Percentiles rank a stretch among this genome's conserved stretches.
Conservation (phyloP, 2,797 vertebrate species). For the Eurystomus glaucurus region DNA sequence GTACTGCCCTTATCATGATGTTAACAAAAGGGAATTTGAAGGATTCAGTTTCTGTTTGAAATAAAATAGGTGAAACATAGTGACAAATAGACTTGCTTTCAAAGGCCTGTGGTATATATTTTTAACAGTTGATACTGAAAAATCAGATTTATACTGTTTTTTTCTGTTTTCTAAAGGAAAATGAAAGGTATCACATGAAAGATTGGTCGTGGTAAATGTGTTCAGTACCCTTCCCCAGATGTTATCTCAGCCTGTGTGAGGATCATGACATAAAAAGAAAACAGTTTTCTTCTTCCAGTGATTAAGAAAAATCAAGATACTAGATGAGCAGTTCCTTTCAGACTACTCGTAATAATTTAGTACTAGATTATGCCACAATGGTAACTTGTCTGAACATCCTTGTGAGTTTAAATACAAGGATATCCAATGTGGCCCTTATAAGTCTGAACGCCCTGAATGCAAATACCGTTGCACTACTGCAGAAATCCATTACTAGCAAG, state of each 20-base stretch:
- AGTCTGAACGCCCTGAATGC: background rate
- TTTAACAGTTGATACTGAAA: background rate
- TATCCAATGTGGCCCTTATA: fast-evolving
- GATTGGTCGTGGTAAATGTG: background rate
- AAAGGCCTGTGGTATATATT: background rate
- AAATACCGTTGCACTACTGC: background rate
- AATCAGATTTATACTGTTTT: background rate
- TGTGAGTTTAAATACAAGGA: background rate
- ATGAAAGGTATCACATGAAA: background rate
- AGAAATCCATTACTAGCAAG: background rate
- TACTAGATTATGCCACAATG: background rate
- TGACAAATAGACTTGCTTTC: background rate
- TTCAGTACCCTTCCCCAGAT: background rate
- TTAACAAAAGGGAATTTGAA: conserved; percentile 25
- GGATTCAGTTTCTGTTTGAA: background rate
- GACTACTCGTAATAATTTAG: background rate
- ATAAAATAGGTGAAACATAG: conserved; percentile 12
- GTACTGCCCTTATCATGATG: background rate
- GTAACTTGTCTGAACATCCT: background rate
- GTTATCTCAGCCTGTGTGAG: background rate
- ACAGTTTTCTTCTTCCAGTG: background rate
- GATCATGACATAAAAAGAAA: background rate
- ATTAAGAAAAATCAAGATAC: conserved; percentile 13
- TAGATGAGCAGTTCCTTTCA: background rate
- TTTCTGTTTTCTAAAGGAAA: background rate